phyloP scores from a whole-genome alignment of 2,797 vertebrate species.

The Leuciscus waleckii region DNA sequence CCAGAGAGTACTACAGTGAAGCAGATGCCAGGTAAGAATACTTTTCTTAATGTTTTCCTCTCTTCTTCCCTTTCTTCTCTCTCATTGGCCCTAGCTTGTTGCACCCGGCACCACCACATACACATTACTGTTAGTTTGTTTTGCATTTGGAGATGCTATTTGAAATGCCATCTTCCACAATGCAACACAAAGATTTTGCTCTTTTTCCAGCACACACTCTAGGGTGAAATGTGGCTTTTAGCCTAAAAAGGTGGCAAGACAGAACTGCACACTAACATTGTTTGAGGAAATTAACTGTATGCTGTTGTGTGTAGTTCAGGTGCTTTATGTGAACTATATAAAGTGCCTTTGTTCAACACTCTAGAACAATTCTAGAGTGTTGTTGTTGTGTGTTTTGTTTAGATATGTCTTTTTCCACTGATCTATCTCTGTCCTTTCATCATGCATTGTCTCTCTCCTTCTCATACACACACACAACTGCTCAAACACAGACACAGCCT shows the following conservation, averaged over 20 bases:
- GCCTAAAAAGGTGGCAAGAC: background rate
- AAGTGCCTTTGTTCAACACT: background rate
- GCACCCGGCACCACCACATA: slow-evolving; percentile 15
- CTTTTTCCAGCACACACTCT: background rate
- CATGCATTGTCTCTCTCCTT: slow-evolving; percentile 15
- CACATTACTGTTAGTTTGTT: slow-evolving; percentile 19
- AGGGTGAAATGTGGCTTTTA: slow-evolving; percentile 8
- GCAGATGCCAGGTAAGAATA: slow-evolving; percentile 95
- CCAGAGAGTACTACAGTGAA: slow-evolving; percentile 98
- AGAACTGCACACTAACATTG: slow-evolving; percentile 5
- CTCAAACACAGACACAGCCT: slow-evolving; percentile 3
- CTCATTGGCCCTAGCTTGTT: slow-evolving; percentile 19
- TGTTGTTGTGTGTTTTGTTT: slow-evolving; percentile 32
- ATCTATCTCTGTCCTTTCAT: slow-evolving; percentile 38
- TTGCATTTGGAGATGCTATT: slow-evolving; percentile 9
- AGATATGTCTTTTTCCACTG: slow-evolving; percentile 30
- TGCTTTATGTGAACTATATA: background rate
- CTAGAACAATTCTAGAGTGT: background rate
- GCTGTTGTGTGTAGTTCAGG: background rate
- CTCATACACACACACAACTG: slow-evolving; percentile 18
- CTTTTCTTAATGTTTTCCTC: background rate
- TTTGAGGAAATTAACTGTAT: background rate
- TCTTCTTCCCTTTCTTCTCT: slow-evolving; percentile 34
- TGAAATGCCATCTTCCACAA: slow-evolving; percentile 14
- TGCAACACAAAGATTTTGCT: background rate